Evolutionary conservation across 2,113 vertebrate genomes (phyloP), one percentile per base, ranked within the genome.

Genomic region (Carettochelys insculpta): DNA sequence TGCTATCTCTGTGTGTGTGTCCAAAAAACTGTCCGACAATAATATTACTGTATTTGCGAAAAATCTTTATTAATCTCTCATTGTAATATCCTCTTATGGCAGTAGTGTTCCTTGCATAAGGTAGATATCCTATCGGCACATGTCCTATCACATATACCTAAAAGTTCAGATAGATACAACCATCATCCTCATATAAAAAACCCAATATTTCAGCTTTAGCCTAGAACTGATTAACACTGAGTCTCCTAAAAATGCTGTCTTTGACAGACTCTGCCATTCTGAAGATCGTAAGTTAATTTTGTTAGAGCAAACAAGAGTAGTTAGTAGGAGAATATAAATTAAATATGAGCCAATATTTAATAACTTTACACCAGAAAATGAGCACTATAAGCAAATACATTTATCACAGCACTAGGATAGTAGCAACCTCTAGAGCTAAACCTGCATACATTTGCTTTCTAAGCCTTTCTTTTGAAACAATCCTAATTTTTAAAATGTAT

Each of bases 111-210:
- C 50, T 90, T 86, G 95, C 92, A 31, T 43, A 99, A 2, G 99
- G 98, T 89, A 99, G 97, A 89, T 98, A 99, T 2, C 99, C 99
- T 83, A 99, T 87, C 0, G 99, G 99, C 2, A 99, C 96, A 19
- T 99, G 99, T 38, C 98, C 99, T 54, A 99, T 99, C 89, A 99
- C 83, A 95, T 98, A 99, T 1, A 99, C 99, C 99, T 99, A 82
- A n/a, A 81, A 85, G 85, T 92, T 91, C 45, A 91, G 75, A 95
- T 79, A 92, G 95, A 38, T 53, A 92, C 2, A 90, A 79, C 92
- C 78, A 92, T 38, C 79, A 93, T 52, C 85, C 91, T 80, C 22
- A 54, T 61, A 92, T 88, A 41, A 92, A 92, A 81, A 38, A 61
- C 0, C 51, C 20, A n/a, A n/a, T n/a, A n/a, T 88, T 34, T 83